Evolutionary conservation across 53 echinoderm and acorn worm genomes (phyloP).

Genomic region (Apostichopus leukothele): DNA sequence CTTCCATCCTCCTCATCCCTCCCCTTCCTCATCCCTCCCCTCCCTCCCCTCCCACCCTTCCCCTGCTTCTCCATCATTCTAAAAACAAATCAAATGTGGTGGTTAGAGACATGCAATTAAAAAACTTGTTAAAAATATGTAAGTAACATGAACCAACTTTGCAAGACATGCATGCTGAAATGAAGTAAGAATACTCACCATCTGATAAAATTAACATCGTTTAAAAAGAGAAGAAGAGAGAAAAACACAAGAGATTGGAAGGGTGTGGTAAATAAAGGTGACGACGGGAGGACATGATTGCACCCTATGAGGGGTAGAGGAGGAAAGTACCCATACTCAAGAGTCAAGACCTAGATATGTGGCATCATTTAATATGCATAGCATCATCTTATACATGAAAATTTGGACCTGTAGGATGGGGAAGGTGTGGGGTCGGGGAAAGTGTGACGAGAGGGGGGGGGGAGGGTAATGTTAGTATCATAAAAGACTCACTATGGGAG

Average conservation of each 20-base stretch:
- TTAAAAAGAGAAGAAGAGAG: conserved; percentile 19
- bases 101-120: conserved; percentile 6
- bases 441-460: not conserved
- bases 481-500: no score
- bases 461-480: not conserved
- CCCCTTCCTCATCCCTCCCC: not conserved
- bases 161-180: conserved; percentile 28
- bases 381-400: no score
- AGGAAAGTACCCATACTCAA: not conserved
- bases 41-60: not conserved
- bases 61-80: not conserved
- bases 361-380: no score
- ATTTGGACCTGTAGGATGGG: not conserved
- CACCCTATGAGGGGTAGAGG: not conserved
- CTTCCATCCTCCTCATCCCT: not conserved
- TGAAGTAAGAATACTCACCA: conserved; percentile 39
- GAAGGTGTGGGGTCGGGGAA: not conserved
- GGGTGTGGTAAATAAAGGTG: conserved; percentile 1
- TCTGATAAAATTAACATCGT: conserved; percentile 25
- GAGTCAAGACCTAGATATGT: no score
- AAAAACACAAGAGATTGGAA: conserved; percentile 22
- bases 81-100: not conserved
- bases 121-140: not conserved
- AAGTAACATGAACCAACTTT: not conserved
- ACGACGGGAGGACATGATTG: no score